Percentiles rank a stretch among this genome's conserved stretches.
Evolutionary conservation across 2,113 vertebrate species (phyloP).

Genomic region (Bostrychus sinensis): DNA sequence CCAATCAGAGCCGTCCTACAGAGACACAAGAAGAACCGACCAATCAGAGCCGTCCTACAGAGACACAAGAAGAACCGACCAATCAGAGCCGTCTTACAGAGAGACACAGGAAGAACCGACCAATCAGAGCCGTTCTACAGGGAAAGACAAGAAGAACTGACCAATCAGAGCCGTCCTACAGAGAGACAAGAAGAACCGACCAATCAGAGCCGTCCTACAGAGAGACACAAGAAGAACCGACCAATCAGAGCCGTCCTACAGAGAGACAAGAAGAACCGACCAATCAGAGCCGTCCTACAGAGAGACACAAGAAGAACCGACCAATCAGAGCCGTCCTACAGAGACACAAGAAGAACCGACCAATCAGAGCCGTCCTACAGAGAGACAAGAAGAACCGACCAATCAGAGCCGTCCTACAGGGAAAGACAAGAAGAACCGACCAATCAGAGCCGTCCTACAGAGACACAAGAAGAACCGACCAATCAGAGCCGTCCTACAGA

Average conservation of each 20-base stretch:
- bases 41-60: too few species aligned
- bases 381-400: background rate
- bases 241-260: conserved; percentile 2
- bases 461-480: too few species aligned
- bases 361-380: conserved; percentile 2
- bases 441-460: too few species aligned
- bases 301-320: background rate
- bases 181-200: background rate
- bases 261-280: background rate
- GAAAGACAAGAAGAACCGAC: background rate
- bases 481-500: conserved; percentile 1
- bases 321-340: too few species aligned
- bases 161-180: too few species aligned
- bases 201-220: too few species aligned
- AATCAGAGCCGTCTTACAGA: too few species aligned
- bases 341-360: too few species aligned
- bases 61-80: background rate
- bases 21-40: background rate
- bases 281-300: too few species aligned
- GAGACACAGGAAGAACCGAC: too few species aligned
- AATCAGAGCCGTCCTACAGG: too few species aligned
- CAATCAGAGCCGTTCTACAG: conserved; percentile 4
- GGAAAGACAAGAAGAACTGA: background rate
- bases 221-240: too few species aligned
- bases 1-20: conserved; percentile 2